Base-by-base conservation (phyloP, 2,113 vertebrate genomes). In the Lethenteron camtschaticum region DNA sequence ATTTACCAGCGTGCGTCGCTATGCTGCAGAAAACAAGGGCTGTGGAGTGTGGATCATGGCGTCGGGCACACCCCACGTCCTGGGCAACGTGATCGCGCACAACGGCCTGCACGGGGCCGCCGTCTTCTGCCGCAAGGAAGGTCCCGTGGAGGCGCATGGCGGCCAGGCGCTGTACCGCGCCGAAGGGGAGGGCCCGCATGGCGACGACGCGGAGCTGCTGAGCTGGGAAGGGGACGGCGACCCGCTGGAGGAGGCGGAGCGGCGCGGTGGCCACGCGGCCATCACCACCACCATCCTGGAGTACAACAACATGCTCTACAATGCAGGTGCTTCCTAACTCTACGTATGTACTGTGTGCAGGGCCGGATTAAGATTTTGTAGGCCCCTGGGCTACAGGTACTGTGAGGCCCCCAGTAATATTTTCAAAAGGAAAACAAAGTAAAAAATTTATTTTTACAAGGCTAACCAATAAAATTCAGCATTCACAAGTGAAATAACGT, bases 11-110 rank as follows among this genome's bases (percentile, higher is more conserved):
- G 41, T 41, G 41, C 41, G 41, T 41, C 6, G 41, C 41, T 41
- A 41, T 41, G 41, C 11, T 56, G 5, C 71, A 95, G 87, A 83
- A 72, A 89, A 86, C 78, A 86, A 83, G 76, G 85, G 87, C 74
- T 95, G 89, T 14, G 84, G 89, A 0, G 83, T 95, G 70, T 89
- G 87, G 87, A 82, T 92, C 59, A 87, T 85, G 83, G 84, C 88
- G 0, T 88, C 87, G 72, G 90, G 89, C 77, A 83, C 89, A 60
- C 85, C 85, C 0, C 86, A 90, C 60, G 82, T 95, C 68, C 76
- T 84, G 56, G 81, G 81, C 73, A 89, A 87, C 77, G 81, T 82
- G 68, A 84, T 92, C 72, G 83, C 84, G 76, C 86, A 88, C 73
- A 89, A 87, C 74, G 84, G 83, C 70, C 82, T 88, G 76, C 89